phyloP scores from a whole-genome alignment of 2,113 vertebrate genomes.

The Corydoras sp. region DNA sequence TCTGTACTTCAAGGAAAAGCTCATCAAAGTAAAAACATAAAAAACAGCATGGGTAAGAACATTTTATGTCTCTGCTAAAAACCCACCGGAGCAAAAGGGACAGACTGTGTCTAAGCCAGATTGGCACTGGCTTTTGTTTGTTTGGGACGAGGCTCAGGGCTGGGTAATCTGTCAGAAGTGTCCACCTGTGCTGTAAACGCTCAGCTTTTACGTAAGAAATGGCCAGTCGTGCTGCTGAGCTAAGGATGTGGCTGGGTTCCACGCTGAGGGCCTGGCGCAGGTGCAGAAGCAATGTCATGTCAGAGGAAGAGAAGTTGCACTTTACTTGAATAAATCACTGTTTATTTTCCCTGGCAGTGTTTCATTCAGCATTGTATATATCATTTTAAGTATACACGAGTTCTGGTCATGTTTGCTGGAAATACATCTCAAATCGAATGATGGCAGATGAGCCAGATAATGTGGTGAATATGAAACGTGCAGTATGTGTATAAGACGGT shows the following conservation, averaged over 20 bases:
- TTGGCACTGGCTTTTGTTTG: slow-evolving; percentile 37
- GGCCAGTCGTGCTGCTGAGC: slow-evolving; percentile 27
- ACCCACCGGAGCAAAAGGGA: slow-evolving; percentile 8
- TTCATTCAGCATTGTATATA: no score
- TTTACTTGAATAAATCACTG: no score
- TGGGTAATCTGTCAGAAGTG: slow-evolving; percentile 21
- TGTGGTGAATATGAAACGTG: no score
- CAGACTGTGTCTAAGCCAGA: slow-evolving; percentile 4
- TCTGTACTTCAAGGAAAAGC: no score
- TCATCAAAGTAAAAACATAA: slow-evolving; percentile 1
- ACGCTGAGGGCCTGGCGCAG: slow-evolving; percentile 36
- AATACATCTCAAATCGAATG: no score
- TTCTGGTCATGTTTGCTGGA: no score
- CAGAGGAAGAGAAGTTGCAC: no score
- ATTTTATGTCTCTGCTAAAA: slow-evolving; percentile 3
- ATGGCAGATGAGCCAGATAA: no score
- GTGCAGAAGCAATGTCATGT: slow-evolving; percentile 26
- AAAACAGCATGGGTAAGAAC: background rate
- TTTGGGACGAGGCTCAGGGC: slow-evolving; percentile 32
- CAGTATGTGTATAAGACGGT: no score
- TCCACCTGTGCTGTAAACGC: slow-evolving; percentile 42
- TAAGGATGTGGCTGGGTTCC: slow-evolving; percentile 23
- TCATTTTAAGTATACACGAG: no score
- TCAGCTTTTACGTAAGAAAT: slow-evolving; percentile 31
- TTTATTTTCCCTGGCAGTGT: no score